Evolutionary conservation across 1,140 invertebrate species (phyloP).

Genomic region (Drosophila ogumai): DNA sequence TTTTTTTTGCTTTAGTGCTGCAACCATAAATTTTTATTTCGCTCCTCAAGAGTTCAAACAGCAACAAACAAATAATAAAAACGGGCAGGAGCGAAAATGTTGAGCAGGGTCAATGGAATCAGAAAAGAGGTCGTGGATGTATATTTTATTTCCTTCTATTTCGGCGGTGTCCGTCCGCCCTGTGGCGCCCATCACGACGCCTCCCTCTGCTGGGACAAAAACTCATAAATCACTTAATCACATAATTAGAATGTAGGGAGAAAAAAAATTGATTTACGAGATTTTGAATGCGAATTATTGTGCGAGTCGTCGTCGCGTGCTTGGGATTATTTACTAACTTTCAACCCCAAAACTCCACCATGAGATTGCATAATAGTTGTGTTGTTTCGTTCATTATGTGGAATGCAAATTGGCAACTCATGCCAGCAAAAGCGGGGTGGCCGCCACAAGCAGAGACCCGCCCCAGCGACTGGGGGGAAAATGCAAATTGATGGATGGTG

Average conservation of each 20-base stretch:
- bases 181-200: constrained; percentile 12
- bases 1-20: constrained; percentile 53
- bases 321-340: constrained; percentile 74
- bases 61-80: constrained; percentile 63
- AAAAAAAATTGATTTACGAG: constrained; percentile 81
- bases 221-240: constrained; percentile 82
- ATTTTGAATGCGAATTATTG: constrained; percentile 72
- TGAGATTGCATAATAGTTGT: constrained; percentile 50
- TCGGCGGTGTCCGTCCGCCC: neutral
- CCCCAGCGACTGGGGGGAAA: constrained; percentile 1
- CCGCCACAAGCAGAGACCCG: neutral
- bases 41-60: constrained; percentile 65
- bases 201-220: constrained; percentile 30
- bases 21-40: constrained; percentile 70
- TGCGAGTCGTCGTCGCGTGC: constrained; percentile 64
- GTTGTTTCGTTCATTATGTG: constrained; percentile 36
- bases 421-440: neutral
- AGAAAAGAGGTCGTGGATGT: constrained; percentile 9
- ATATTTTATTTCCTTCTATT: constrained; percentile 13
- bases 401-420: constrained; percentile 41
- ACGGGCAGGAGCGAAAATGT: constrained; percentile 34
- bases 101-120: constrained; percentile 68
- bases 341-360: constrained; percentile 39
- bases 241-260: constrained; percentile 77
- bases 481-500: constrained; percentile 49